Base-by-base conservation (phyloP, 2,888 invertebrate genomes). In the Eupithecia inturbata region DNA sequence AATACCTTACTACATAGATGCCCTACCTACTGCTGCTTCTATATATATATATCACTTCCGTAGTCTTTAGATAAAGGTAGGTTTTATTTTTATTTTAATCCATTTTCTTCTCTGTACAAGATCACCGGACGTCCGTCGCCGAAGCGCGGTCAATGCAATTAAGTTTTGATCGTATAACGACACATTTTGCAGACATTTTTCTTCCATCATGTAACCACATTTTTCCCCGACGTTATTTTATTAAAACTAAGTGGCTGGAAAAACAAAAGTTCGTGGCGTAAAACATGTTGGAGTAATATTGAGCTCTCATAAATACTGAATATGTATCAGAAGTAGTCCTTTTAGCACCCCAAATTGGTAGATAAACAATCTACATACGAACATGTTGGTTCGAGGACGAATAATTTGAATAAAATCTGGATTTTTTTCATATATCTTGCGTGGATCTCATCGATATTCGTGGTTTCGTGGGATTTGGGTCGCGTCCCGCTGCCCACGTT, bases 101-200 rank as follows among this genome's bases (percentile, higher is more conserved):
- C 88, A 90, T 90, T 92, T 91, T 89, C 88, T 88, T 85, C 88
- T 89, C 86, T 86, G 88, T 86, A 85, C 83, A 83, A 87, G 90
- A 90, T 89, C 89, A 86, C 87, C 90, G 92, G 92, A 92, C 84
- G 79, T 92, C 92, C 92, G 89, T 81, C 81, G 80, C 82, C 84
- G 85, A 85, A 86, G 88, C 89, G 85, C 88, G 90, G 90, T 89
- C 91, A 90, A 91, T 88, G 92, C 91, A 92, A 93, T 93, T 92
- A 92, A 91, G 91, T 91, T 92, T 91, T 92, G 92, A 92, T 92
- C 92, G 88, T 88, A 89, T 91, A 89, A 91, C 88, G 89, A 91
- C 90, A 92, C 88, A 90, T 90, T 90, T 90, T 88, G 84, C 84
- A 85, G 84, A 88, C 84, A 82, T 86, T 86, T 87, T 86, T 84